These are phyloP conservation scores for Esox masquinongy DNA, from an alignment of 2,797 vertebrate genomes.

Conservation along the genomic window DNA sequence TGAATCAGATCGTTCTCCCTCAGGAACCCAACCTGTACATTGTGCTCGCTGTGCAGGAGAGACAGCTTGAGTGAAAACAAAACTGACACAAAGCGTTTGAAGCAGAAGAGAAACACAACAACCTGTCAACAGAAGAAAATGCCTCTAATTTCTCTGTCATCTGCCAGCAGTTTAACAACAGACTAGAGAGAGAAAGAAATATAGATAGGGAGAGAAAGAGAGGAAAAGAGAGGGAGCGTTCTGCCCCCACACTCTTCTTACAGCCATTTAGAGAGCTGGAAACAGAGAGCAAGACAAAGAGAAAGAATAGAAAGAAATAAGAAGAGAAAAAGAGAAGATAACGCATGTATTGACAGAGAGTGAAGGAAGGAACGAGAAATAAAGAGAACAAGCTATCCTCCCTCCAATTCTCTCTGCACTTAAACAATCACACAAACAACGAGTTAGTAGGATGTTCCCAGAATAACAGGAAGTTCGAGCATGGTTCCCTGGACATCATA, in stretches of 20 bases:
- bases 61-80: conserved; percentile 83
- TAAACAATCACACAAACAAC: no score
- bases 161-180: conserved; percentile 83
- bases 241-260: conserved; percentile 35
- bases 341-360: not conserved
- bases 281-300: not conserved
- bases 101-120: conserved; percentile 74
- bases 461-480: no score
- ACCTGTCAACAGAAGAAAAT: conserved; percentile 79
- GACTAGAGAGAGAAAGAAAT: conserved; percentile 51
- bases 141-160: conserved; percentile 86
- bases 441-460: no score
- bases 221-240: conserved; percentile 14
- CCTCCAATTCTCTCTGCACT: not conserved
- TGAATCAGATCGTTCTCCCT: conserved; percentile 76
- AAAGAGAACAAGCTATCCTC: conserved; percentile 46
- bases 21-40: conserved; percentile 50
- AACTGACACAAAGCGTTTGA: conserved; percentile 80
- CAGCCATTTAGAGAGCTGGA: conserved; percentile 43
- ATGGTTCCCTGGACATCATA: no score
- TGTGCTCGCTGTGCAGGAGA: conserved; percentile 62
- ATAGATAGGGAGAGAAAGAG: conserved; percentile 23
- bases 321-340: conserved; percentile 40
- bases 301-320: not conserved
- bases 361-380: not conserved